Conservation (phyloP, 2,113 vertebrate species). For the Etheostoma spectabile region DNA sequence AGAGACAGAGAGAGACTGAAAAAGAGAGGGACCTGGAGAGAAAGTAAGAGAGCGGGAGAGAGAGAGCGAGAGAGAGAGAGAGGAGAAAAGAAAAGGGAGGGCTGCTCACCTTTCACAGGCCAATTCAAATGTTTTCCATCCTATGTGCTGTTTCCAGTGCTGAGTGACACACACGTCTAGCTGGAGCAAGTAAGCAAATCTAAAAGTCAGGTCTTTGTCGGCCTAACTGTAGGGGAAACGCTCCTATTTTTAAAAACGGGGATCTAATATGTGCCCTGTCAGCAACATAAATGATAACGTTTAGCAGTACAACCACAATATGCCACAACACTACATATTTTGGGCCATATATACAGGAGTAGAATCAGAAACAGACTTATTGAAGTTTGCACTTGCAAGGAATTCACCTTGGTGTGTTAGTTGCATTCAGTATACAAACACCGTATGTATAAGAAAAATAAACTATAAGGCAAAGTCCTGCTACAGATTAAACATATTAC, state of each 20-base stretch:
- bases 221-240: conserved; percentile 16
- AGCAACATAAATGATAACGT: conserved; percentile 15
- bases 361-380: too few relatives aligned
- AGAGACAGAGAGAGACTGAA: background rate
- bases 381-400: too few relatives aligned
- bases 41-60: background rate
- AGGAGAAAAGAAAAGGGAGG: conserved; percentile 38
- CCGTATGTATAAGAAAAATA: too few relatives aligned
- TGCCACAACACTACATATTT: too few relatives aligned
- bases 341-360: background rate
- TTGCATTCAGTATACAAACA: too few relatives aligned
- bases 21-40: background rate
- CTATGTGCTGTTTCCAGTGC: conserved; percentile 63
- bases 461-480: too few relatives aligned
- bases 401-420: too few relatives aligned
- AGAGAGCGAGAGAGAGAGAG: background rate
- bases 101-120: conserved; percentile 71
- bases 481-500: too few relatives aligned
- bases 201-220: conserved; percentile 30
- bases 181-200: conserved; percentile 28
- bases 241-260: conserved; percentile 51
- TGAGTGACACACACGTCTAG: conserved; percentile 50
- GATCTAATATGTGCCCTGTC: conserved; percentile 21
- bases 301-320: background rate
- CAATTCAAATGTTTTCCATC: conserved; percentile 75